phyloP scores from a whole-genome alignment of 2,797 vertebrate genomes.

The Borostomias antarcticus region DNA sequence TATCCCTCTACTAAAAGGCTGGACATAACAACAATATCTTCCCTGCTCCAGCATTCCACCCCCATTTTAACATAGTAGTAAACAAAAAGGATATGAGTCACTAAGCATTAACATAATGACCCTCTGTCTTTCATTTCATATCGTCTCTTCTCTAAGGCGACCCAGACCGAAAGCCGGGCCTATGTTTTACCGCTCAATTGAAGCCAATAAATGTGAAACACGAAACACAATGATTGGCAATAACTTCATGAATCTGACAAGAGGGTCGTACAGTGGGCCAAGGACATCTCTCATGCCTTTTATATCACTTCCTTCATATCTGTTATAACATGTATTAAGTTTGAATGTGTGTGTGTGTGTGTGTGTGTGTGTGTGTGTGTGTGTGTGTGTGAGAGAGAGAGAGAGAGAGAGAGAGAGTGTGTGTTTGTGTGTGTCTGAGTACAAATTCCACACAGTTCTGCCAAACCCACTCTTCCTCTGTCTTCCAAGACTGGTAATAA shows the following conservation, averaged over 20 bases:
- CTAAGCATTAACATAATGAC: conserved; percentile 18
- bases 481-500: conserved; percentile 14
- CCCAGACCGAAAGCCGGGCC: neutral
- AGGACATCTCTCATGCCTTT: conserved; percentile 21
- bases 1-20: neutral
- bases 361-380: neutral
- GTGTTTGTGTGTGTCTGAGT: conserved; percentile 9
- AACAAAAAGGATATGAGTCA: conserved; percentile 10
- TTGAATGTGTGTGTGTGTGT: neutral
- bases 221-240: conserved; percentile 16
- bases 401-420: neutral
- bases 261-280: conserved; percentile 13
- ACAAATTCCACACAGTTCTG: conserved; percentile 1
- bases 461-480: conserved; percentile 7
- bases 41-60: conserved; percentile 2
- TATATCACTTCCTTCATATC: conserved; percentile 18
- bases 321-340: neutral
- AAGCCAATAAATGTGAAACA: conserved; percentile 29
- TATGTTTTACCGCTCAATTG: conserved; percentile 24
- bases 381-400: neutral
- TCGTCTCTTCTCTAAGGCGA: neutral
- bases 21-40: neutral
- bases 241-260: conserved; percentile 17
- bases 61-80: conserved; percentile 15
- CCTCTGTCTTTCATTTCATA: conserved; percentile 29